Evolutionary conservation across 2,888 invertebrate species (phyloP).

Genomic region (Morpho deidamia): DNA sequence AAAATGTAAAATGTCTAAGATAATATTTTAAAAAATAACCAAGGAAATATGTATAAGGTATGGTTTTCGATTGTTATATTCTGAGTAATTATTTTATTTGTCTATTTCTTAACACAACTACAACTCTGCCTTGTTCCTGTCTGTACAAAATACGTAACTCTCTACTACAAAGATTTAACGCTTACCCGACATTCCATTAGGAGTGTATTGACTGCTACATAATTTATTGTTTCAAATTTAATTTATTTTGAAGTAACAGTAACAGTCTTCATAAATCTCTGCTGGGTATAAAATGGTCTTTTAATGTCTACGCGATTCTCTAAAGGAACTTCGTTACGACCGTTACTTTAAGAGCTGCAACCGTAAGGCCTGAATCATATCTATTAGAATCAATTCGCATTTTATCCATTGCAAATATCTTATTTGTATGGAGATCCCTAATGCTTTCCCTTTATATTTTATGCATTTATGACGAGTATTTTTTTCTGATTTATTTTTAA

Average conservation of each 20-base stretch:
- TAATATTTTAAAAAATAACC: too few species aligned
- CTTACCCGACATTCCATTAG: conserved; percentile 18
- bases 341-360: too few species aligned
- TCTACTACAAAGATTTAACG: conserved; percentile 14
- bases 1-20: too few species aligned
- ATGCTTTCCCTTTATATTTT: too few species aligned
- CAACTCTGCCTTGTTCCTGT: conserved; percentile 10
- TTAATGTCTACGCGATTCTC: background rate
- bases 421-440: too few species aligned
- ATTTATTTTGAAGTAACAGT: conserved; percentile 14
- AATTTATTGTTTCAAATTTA: conserved; percentile 17
- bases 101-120: background rate
- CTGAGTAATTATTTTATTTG: background rate
- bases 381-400: too few species aligned
- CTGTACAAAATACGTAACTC: conserved; percentile 9
- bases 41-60: too few species aligned
- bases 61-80: background rate
- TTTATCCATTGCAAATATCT: too few species aligned
- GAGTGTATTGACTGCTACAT: conserved; percentile 5
- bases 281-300: conserved; percentile 2
- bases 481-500: too few species aligned
- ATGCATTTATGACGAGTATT: too few species aligned
- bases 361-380: too few species aligned
- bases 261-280: conserved; percentile 15
- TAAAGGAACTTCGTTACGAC: background rate